Percentiles rank a stretch among this genome's conserved stretches.
Evolutionary conservation across 2,888 invertebrate genomes (phyloP).

Genomic region (Amphipyra berbera): DNA sequence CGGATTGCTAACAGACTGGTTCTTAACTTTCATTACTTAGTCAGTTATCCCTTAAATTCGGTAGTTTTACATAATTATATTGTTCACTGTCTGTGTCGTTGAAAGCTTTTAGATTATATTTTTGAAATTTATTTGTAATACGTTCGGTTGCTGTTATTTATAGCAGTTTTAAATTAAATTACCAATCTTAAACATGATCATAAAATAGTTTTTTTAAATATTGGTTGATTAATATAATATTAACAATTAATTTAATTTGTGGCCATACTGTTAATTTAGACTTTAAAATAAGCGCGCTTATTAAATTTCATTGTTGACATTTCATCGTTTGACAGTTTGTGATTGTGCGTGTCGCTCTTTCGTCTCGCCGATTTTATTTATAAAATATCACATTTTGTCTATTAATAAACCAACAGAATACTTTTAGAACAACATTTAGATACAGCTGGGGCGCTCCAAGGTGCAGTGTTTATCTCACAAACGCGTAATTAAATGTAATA

Average conservation of each 20-base stretch:
- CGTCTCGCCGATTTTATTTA: conserved; percentile 75
- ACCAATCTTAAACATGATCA: too few species aligned
- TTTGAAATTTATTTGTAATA: too few species aligned
- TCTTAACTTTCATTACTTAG: too few species aligned
- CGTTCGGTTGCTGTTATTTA: too few species aligned
- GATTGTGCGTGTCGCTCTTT: conserved; percentile 56
- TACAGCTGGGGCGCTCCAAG: conserved; percentile 72
- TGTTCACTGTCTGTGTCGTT: too few species aligned
- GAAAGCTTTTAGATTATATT: too few species aligned
- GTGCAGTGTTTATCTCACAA: conserved; percentile 75
- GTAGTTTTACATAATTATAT: too few species aligned
- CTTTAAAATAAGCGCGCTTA: conserved; percentile 31
- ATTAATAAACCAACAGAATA: conserved; percentile 81
- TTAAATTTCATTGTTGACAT: conserved; percentile 41
- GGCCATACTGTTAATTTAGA: conserved; percentile 1
- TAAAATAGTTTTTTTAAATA: too few species aligned
- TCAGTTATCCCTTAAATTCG: too few species aligned
- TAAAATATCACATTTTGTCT: conserved; percentile 81
- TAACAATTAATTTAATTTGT: not conserved
- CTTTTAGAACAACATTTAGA: conserved; percentile 79
- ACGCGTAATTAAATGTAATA: conserved; percentile 64
- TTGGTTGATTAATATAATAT: too few species aligned
- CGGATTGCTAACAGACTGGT: too few species aligned
- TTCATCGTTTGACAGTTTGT: conserved; percentile 52
- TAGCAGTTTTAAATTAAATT: too few species aligned